Conservation (phyloP, 1,140 invertebrate genomes). For the Polypedilum pembai region DNA sequence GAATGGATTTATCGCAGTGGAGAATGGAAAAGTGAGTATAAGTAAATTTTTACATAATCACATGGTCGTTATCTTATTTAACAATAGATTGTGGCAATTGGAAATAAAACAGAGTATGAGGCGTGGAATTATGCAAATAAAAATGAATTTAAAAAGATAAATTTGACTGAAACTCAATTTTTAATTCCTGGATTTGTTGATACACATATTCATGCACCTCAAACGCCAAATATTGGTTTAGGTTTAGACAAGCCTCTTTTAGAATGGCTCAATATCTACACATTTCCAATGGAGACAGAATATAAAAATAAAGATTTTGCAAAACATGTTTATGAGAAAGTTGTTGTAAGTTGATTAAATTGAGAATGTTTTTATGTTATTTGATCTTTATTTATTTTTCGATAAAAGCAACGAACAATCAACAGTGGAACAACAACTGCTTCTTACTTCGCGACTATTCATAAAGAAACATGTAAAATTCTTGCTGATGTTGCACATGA, state of each 20-base stretch:
- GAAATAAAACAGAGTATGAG: background rate
- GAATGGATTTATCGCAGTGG: background rate
- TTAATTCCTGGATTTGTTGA: slow-evolving; percentile 83
- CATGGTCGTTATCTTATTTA: background rate
- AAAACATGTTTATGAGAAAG: slow-evolving; percentile 59
- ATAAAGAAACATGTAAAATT: slow-evolving; percentile 59
- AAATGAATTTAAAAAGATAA: background rate
- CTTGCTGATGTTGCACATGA: slow-evolving; percentile 58
- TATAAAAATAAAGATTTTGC: slow-evolving; percentile 66
- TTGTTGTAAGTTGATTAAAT: slow-evolving; percentile 59
- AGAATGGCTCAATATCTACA: slow-evolving; percentile 80
- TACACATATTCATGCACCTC: slow-evolving; percentile 81
- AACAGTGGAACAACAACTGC: slow-evolving; percentile 77
- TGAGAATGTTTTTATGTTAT: background rate
- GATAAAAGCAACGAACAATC: slow-evolving; percentile 58
- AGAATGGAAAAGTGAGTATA: background rate
- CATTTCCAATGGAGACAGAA: slow-evolving; percentile 72
- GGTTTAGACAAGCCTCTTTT: slow-evolving; percentile 70
- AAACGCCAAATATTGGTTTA: slow-evolving; percentile 74
- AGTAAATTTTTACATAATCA: background rate
- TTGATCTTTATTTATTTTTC: background rate
- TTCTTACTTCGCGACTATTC: slow-evolving; percentile 78
- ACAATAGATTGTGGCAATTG: background rate
- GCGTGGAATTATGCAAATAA: background rate
- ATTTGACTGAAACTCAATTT: slow-evolving; percentile 49